phyloP scores from a whole-genome alignment of 2,113 vertebrate genomes.

The Ariopsis seemanni region DNA sequence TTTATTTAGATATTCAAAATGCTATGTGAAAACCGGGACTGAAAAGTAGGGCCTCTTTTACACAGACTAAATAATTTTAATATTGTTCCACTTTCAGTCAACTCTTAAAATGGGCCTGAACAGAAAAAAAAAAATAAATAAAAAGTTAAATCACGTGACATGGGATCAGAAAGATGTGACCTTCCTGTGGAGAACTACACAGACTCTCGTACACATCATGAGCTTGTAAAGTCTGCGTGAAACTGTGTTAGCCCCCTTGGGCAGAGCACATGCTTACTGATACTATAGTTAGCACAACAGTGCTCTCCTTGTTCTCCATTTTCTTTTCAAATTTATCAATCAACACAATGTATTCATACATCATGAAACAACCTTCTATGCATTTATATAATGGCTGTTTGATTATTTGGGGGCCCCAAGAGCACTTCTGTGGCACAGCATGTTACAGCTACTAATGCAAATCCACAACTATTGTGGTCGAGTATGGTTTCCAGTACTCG shows the following conservation, averaged over 20 bases:
- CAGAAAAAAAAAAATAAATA: too few relatives aligned
- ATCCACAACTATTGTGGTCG: neutral
- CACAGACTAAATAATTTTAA: neutral
- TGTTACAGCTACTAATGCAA: neutral
- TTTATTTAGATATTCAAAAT: too few relatives aligned
- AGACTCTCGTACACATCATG: slow-evolving; percentile 3
- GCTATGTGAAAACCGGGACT: too few relatives aligned
- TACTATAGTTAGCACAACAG: slow-evolving; percentile 36
- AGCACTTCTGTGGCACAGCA: neutral
- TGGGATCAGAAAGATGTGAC: neutral
- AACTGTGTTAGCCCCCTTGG: slow-evolving; percentile 28
- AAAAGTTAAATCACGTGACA: neutral
- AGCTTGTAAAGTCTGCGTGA: neutral
- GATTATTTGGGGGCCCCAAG: neutral
- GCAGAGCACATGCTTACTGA: slow-evolving; percentile 26
- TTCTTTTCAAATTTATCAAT: neutral
- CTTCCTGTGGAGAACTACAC: neutral
- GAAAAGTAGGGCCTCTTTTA: neutral
- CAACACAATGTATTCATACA: neutral
- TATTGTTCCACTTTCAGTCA: neutral
- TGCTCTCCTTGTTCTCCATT: slow-evolving; percentile 9
- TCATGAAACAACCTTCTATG: neutral
- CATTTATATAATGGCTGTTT: neutral
- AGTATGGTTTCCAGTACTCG: neutral
- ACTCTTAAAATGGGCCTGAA: neutral